Evolutionary conservation across 2,888 invertebrate genomes (phyloP), one percentile per base, ranked within the genome.

Genomic region (Orchesellides sinensis): DNA sequence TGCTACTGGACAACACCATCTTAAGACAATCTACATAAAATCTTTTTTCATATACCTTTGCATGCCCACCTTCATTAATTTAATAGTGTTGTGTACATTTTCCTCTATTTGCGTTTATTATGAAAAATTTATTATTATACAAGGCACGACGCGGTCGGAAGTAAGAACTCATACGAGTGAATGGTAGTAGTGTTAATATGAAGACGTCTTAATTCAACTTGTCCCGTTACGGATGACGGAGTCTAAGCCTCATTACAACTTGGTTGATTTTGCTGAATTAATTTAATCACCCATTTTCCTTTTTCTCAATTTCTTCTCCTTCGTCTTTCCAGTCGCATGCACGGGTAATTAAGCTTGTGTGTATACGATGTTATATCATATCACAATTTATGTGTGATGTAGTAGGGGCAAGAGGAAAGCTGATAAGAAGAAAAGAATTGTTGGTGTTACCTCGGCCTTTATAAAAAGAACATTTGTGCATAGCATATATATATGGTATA

Each of bases 181-280:
- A 14, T n/a, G 14, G 10, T 40, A 40, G 25, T 8, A 21, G 23
- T 29, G 29, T 17, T 40, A 8, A 27, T 1, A 17, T 23, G 63
- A 63, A 69, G 63, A 78, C 52, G 70, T 78, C 78, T 78, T 78
- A 78, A 74, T 79, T 65, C 73, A 40, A 29, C 47, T 56, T 73
- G 73, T 73, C 29, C 81, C 40, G 82, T 75, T 75, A 82, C 63
- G 75, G 82, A 61, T 75, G 74, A 82, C 49, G 74, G 35, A 52
- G 27, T 75, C 61, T 65, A 45, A 75, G 65, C 69, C 75, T 82
- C 75, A 82, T 82, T 82, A 82, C 79, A 65, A 72, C 32, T 79
- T 70, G 65, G 65, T 72, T 79, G 79, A 79, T 79, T 79, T 79
- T 72, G 63, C 79, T 72, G 72, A 79, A 70, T 78, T 78, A 78